These are phyloP conservation scores for Harpagifer antarcticus DNA, from an alignment of 2,797 vertebrate species.

Conservation along the genomic window DNA sequence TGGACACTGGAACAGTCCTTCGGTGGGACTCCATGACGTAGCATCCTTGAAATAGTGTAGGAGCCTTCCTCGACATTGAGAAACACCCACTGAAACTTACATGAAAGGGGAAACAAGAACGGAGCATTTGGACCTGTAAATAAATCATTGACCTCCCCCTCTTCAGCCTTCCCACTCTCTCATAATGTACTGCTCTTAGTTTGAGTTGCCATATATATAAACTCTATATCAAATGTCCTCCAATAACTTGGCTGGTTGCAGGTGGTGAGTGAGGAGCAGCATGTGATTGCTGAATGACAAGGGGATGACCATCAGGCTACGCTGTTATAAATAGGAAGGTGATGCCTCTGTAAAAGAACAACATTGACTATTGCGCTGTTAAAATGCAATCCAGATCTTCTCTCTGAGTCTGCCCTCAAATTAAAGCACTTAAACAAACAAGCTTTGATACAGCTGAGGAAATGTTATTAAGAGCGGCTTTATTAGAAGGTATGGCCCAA, in stretches of 20 bases:
- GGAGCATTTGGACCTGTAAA: slow-evolving; percentile 31
- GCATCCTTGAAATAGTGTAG: too few relatives aligned
- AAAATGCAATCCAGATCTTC: slow-evolving; percentile 9
- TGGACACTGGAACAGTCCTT: too few relatives aligned
- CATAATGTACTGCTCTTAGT: slow-evolving; percentile 4
- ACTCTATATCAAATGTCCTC: not conserved
- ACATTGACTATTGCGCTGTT: slow-evolving; percentile 5
- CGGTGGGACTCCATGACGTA: too few relatives aligned
- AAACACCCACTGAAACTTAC: too few relatives aligned
- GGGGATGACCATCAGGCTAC: slow-evolving; percentile 27
- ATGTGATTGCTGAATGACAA: not conserved
- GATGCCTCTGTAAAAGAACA: slow-evolving; percentile 1
- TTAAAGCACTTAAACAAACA: slow-evolving; percentile 27
- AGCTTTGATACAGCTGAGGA: not conserved
- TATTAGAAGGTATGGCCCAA: slow-evolving; percentile 7
- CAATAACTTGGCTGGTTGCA: not conserved
- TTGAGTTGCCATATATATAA: not conserved
- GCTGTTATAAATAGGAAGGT: slow-evolving; percentile 6
- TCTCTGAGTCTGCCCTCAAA: slow-evolving; percentile 18
- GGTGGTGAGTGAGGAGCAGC: not conserved
- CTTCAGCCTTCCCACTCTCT: slow-evolving; percentile 9
- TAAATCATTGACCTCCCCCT: slow-evolving; percentile 33
- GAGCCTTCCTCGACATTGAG: too few relatives aligned
- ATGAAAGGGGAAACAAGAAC: slow-evolving; percentile 5
- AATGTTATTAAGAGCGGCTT: slow-evolving; percentile 4